Evolutionary conservation across 2,797 vertebrate genomes (phyloP), one percentile per base, ranked within the genome.

Genomic region (Spinus pinus): DNA sequence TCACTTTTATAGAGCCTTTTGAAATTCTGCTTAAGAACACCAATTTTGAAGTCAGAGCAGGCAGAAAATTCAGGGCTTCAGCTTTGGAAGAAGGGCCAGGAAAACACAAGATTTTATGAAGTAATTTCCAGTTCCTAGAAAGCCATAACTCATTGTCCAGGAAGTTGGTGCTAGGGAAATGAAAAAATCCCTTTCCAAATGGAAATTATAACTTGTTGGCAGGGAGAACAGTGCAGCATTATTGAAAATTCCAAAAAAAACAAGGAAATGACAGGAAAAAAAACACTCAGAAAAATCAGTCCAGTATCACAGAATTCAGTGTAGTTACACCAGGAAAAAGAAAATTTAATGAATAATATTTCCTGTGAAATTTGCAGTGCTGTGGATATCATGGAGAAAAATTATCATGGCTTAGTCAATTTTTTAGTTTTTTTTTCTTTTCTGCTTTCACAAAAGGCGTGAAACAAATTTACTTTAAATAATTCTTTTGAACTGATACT

Each of bases 201-300:
- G 3, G 56, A 90, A 75, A 67, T 42, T 37, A 10, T 46, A 44
- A 58, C 47, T n/a, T 58, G 1, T 46, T 69, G 12, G 3, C 14
- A 33, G 14, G 11, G 9, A 67, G 19, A 39, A 72, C 23, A 74
- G 5, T 0, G 0, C 10, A 84, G 13, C 7, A 20, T 10, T 17
- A 27, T 16, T 12, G 28, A 2, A 50, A 42, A 31, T 51, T 33
- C 61, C 4, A 27, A 42, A 25, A 51, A 60, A 74, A 72, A 4
- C 24, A 57, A 28, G 6, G 19, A 67, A 60, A 61, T 27, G 0
- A 72, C 11, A 41, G 16, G 23, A 77, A 60, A 77, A 60, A 81
- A 64, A 16, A 37, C 7, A 61, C 14, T 80, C 12, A 54, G 14
- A 80, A 4, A 53, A 54, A 70, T 46, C n/a, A 39, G 6, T 69